Conservation (phyloP, 2,888 invertebrate genomes). For the Mactromeris polynyma region DNA sequence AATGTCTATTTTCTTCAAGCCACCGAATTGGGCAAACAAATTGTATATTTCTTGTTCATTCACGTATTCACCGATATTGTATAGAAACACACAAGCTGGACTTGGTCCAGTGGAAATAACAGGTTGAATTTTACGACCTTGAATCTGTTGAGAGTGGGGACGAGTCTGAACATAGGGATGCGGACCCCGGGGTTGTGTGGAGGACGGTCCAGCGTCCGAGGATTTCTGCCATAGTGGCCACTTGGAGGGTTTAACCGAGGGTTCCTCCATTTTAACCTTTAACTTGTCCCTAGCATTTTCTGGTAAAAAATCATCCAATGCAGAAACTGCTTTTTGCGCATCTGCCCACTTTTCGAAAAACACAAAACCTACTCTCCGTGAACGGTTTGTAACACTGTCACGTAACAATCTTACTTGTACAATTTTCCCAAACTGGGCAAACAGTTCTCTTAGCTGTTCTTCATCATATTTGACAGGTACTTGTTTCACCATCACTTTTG, state of each 20-base stretch:
- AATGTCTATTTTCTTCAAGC: slow-evolving; percentile 86
- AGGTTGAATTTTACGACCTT: neutral
- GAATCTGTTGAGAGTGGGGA: slow-evolving; percentile 22
- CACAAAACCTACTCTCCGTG: slow-evolving; percentile 96
- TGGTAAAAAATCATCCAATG: slow-evolving; percentile 93
- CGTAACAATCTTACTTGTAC: slow-evolving; percentile 96
- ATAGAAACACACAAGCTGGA: slow-evolving; percentile 86
- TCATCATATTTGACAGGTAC: slow-evolving; percentile 91
- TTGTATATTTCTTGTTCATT: slow-evolving; percentile 86
- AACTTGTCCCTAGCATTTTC: slow-evolving; percentile 94
- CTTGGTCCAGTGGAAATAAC: slow-evolving; percentile 30
- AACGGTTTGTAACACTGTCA: slow-evolving; percentile 95
- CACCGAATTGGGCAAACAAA: slow-evolving; percentile 86
- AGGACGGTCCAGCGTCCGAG: neutral
- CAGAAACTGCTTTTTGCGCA: slow-evolving; percentile 95
- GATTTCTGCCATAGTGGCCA: slow-evolving; percentile 37
- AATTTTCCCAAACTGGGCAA: slow-evolving; percentile 95
- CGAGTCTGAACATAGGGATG: slow-evolving; percentile 3
- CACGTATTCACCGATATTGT: slow-evolving; percentile 87
- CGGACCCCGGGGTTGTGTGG: neutral
- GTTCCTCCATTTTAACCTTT: slow-evolving; percentile 91
- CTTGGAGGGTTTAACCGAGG: slow-evolving; percentile 13
- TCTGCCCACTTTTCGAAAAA: slow-evolving; percentile 94
- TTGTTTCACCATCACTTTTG: slow-evolving; percentile 97
- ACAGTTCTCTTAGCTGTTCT: slow-evolving; percentile 94